Base-by-base conservation (phyloP, 1,140 invertebrate genomes). In the Mya arenaria region DNA sequence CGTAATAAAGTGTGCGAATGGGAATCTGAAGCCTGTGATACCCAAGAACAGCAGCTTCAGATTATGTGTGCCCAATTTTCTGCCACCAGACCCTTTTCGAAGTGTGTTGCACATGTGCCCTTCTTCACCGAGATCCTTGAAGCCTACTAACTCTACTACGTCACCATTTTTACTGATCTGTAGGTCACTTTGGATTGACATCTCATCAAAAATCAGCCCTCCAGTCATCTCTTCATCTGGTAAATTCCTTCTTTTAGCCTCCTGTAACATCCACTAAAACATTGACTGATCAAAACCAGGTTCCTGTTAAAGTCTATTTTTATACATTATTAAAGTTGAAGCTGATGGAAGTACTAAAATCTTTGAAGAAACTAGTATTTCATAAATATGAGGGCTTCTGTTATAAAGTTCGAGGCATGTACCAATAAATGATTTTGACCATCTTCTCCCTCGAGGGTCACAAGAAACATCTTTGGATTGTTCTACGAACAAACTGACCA, bases 11-110 rank as follows among this genome's bases (percentile, higher is more conserved):
- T 86, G 82, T 17, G 84, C 82, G 44, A 85, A 65, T 17, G 71
- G 75, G 34, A 86, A 86, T 23, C 82, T 23, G 25, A 77, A 86
- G 4, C 82, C 72, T 48, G 75, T 82, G 6, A 58, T 73, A 10
- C 77, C 84, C 10, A 86, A 10, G n/a, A 84, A 84, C 52, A 84
- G 65, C n/a, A 84, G 37, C n/a, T 84, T 75, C 23, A 86, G 55
- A 25, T 69, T 62, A 52, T 86, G 73, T 28, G 52, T 78, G 4
- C 75, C 78, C 5, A 86, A 39, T 17, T 19, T 72, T 34, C 58
- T 28, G 44, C 77, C 62, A 23, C 58, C 56, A 41, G 74, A 58
- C 13, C 65, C 65, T n/a, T 19, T 36, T 39, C 55, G 60, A 5
- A 71, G 48, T 37, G 73, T 32, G 25, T 81, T 32, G 3, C 82